Evolutionary conservation across 2,888 invertebrate genomes (phyloP).

Genomic region (Diachrysia chrysitis): DNA sequence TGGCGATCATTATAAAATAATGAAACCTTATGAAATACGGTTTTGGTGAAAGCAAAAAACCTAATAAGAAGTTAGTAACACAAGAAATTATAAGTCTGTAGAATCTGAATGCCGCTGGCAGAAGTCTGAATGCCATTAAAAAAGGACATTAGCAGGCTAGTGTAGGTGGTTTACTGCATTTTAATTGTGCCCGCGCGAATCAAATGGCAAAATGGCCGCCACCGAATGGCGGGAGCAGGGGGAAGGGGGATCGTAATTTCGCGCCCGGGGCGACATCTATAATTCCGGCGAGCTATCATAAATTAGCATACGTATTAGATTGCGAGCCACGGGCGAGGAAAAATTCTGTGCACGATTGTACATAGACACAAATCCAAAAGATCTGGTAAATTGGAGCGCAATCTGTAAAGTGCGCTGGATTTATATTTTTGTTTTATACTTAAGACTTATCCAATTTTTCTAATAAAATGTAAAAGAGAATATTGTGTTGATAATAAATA

Average conservation of each 20-base stretch:
- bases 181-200: conserved; percentile 75
- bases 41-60: not conserved
- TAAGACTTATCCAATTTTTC: not conserved
- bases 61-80: not conserved
- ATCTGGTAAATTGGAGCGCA: conserved; percentile 65
- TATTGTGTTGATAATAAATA: not conserved
- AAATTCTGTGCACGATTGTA: conserved; percentile 79
- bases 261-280: conserved; percentile 85
- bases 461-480: not conserved
- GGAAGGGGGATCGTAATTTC: conserved; percentile 78
- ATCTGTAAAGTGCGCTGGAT: conserved; percentile 45
- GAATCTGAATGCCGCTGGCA: conserved; percentile 21
- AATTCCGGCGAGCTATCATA: conserved; percentile 84
- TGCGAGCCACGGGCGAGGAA: conserved; percentile 70
- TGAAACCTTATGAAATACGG: not conserved
- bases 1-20: too few species aligned
- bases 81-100: conserved; percentile 18
- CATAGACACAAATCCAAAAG: conserved; percentile 65
- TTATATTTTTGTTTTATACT: not conserved
- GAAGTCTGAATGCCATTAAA: conserved; percentile 51
- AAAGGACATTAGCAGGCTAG: conserved; percentile 68
- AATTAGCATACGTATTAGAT: conserved; percentile 89
- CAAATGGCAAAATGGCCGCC: conserved; percentile 83
- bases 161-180: conserved; percentile 60
- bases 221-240: conserved; percentile 55